These are phyloP conservation scores for Drosophila flavopinicola DNA, from an alignment of 2,888 invertebrate genomes.

Conservation along the genomic window DNA sequence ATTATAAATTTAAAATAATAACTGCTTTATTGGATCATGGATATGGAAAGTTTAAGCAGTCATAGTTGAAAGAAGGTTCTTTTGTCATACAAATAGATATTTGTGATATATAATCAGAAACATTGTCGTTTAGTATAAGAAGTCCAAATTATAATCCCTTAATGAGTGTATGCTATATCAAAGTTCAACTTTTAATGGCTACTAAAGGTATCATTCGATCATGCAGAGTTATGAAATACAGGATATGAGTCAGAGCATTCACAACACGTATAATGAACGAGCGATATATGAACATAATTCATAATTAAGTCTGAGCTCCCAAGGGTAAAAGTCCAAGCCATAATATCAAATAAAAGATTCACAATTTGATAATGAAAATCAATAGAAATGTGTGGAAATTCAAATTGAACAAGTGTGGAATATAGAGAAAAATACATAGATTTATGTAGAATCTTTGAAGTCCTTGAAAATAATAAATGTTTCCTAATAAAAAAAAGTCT, in stretches of 20 bases:
- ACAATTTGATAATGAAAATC: slow-evolving; percentile 14
- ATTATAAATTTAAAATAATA: too few relatives aligned
- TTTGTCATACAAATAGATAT: too few relatives aligned
- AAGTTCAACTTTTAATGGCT: slow-evolving; percentile 25
- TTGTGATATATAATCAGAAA: neutral
- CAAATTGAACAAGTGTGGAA: too few relatives aligned
- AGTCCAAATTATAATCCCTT: neutral
- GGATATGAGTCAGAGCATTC: slow-evolving; percentile 59
- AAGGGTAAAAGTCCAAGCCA: slow-evolving; percentile 37
- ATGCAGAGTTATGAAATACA: slow-evolving; percentile 40
- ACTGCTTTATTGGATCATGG: too few relatives aligned
- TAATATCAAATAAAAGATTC: slow-evolving; percentile 21
- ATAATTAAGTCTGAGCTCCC: slow-evolving; percentile 48
- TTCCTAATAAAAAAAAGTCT: too few relatives aligned
- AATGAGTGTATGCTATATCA: slow-evolving; percentile 7
- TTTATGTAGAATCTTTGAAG: neutral
- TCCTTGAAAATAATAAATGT: neutral
- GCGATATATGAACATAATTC: slow-evolving; percentile 58
- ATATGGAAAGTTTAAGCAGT: too few relatives aligned
- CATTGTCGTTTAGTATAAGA: neutral
- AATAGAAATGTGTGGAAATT: neutral
- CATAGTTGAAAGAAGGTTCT: too few relatives aligned
- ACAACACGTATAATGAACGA: slow-evolving; percentile 46
- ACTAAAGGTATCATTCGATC: slow-evolving; percentile 42
- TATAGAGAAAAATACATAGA: neutral